Base-by-base conservation (phyloP, 2,888 invertebrate species). In the Nudaria mundana region DNA sequence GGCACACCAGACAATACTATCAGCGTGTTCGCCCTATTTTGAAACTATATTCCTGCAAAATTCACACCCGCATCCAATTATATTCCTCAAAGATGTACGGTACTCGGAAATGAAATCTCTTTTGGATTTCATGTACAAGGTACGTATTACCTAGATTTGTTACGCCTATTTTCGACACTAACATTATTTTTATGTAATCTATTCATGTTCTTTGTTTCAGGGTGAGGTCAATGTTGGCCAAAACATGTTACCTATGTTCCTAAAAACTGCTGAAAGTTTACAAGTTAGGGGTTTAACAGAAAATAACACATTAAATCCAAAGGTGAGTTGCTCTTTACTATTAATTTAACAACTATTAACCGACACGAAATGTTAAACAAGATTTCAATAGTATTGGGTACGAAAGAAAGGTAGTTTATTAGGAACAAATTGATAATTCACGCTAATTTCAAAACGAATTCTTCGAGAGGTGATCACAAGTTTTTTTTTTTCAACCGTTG, bases 1-100 rank as follows among this genome's bases (percentile, higher is more conserved):
- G 92, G 97, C 97, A 75, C 97, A 97, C 90, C 96, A 97, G 90
- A 96, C 96, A 63, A 96, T 97, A 85, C 91, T 97, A 64, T 97
- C 97, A 50, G 97, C 97, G 67, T 97, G 97, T 89, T 97, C 97
- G 90, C 96, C 97, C 56, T 97, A 97, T 90, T 97, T 97, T 87
- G 96, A 97, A 91, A 95, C 91, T 80, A 94, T 97, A 90, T 95
- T 96, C 88, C 91, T 95, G 73, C 94, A 95, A 88, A 96, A 96
- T 81, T 91, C 91, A 63, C 96, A 96, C 90, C 96, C 96, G 71
- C 96, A 96, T 89, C 96, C 96, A 47, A 96, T 97, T 78, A 96
- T 97, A 88, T 96, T 96, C 87, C 92, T 97, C 76, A 96, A 95
- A 92, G 96, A 96, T 93, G 96, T 97, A 77, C 93, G 95, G 89